Evolutionary conservation across 2,113 vertebrate species (phyloP).

Genomic region (Echinops telfairi): DNA sequence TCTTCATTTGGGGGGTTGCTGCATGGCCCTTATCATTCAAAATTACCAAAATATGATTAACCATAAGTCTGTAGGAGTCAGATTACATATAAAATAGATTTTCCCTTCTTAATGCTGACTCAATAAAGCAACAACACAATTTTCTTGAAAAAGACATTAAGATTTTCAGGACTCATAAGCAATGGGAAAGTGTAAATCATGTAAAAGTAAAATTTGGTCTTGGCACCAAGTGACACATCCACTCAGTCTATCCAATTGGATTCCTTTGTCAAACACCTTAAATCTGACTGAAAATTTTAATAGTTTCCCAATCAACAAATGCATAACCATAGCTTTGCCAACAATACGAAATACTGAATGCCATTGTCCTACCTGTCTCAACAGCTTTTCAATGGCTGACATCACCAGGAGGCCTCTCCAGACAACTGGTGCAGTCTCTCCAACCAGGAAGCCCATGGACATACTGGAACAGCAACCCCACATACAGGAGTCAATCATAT

Average conservation of each 20-base stretch:
- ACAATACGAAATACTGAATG: conserved; percentile 55
- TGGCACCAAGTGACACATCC: neutral
- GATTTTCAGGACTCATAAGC: neutral
- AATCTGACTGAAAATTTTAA: conserved; percentile 52
- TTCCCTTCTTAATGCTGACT: conserved; percentile 30
- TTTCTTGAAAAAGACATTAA: neutral
- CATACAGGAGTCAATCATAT: conserved; percentile 57
- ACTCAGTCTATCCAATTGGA: conserved; percentile 3
- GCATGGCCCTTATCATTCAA: conserved; percentile 46
- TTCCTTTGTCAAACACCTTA: conserved; percentile 60
- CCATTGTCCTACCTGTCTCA: conserved; percentile 92
- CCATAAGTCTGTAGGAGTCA: conserved; percentile 49
- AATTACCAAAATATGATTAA: conserved; percentile 49
- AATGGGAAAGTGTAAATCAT: conserved; percentile 18
- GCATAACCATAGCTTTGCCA: neutral
- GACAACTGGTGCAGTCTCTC: conserved; percentile 93
- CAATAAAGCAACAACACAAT: conserved; percentile 48
- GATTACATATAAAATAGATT: conserved; percentile 54
- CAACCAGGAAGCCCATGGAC: conserved; percentile 98
- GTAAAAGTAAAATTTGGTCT: conserved; percentile 43
- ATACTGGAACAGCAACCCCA: conserved; percentile 90
- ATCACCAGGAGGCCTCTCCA: conserved; percentile 99
- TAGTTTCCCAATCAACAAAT: conserved; percentile 43
- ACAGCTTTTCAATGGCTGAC: conserved; percentile 95
- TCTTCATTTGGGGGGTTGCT: conserved; percentile 42